These are phyloP conservation scores for Styela plicata DNA, from an alignment of 23 tunicate genomes.

Conservation along the genomic window DNA sequence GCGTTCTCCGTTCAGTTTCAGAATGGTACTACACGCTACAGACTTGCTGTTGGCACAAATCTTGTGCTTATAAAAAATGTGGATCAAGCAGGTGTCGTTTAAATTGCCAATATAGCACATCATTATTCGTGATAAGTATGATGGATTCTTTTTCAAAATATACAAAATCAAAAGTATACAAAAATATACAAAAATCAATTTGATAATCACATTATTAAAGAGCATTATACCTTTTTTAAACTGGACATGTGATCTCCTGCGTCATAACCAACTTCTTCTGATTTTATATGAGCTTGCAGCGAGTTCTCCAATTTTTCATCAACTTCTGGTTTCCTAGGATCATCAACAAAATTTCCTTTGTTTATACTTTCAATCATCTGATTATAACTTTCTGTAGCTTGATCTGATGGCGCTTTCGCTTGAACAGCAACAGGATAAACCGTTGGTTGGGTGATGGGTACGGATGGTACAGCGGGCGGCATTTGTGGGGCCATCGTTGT, in stretches of 20 bases:
- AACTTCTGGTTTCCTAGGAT: slow-evolving; percentile 1
- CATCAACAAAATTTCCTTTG: not conserved
- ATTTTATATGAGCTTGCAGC: not conserved
- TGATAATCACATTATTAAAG: no score
- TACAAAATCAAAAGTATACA: no score
- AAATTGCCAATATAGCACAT: no score
- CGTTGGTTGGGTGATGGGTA: not conserved
- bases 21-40: no score
- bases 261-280: not conserved
- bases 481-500: slow-evolving; percentile 15
- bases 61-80: no score
- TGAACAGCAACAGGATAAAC: slow-evolving; percentile 18
- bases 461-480: not conserved
- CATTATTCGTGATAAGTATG: no score
- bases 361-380: not conserved
- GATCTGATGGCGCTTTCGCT: not conserved
- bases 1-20: no score
- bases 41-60: no score
- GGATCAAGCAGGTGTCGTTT: no score
- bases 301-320: not conserved
- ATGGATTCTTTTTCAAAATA: no score
- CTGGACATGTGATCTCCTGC: not conserved
- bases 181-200: no score
- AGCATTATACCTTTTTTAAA: not conserved
- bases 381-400: not conserved